These are phyloP conservation scores for Automeris io DNA, from an alignment of 2,888 invertebrate species.

Conservation along the genomic window DNA sequence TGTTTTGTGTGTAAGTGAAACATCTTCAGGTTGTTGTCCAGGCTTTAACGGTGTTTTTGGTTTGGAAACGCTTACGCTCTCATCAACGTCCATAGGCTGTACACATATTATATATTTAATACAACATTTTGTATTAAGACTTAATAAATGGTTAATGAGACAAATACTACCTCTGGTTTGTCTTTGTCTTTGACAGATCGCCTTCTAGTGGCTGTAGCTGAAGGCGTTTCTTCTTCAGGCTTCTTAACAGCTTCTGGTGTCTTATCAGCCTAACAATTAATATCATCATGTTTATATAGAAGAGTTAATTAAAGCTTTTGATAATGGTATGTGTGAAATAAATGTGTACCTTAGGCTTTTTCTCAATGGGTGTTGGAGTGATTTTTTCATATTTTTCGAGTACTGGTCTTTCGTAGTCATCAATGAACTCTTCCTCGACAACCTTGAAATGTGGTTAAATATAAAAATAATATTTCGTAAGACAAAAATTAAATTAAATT, in stretches of 20 bases:
- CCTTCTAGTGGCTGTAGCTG: conserved; percentile 55
- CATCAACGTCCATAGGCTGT: conserved; percentile 68
- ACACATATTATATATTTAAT: conserved; percentile 18
- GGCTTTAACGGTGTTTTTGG: conserved; percentile 58
- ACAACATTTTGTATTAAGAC: conserved; percentile 8
- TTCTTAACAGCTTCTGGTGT: conserved; percentile 35
- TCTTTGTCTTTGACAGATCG: conserved; percentile 67
- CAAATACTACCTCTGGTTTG: conserved; percentile 52
- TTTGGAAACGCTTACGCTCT: conserved; percentile 61
- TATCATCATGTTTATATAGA: conserved; percentile 1
- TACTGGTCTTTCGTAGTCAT: conserved; percentile 86
- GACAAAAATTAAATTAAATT: conserved; percentile 9
- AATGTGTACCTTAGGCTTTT: conserved; percentile 67
- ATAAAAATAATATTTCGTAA: conserved; percentile 15
- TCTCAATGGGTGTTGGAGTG: conserved; percentile 66
- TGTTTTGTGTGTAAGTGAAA: conserved; percentile 69
- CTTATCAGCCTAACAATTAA: conserved; percentile 41
- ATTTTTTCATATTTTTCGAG: conserved; percentile 83
- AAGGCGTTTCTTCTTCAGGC: conserved; percentile 48
- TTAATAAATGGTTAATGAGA: conserved; percentile 9
- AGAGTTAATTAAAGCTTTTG: conserved; percentile 9
- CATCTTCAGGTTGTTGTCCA: conserved; percentile 62
- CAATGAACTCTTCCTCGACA: conserved; percentile 67
- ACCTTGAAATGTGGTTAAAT: conserved; percentile 49
- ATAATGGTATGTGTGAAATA: conserved; percentile 11